Evolutionary conservation across 1,140 invertebrate species (phyloP).

Genomic region (Harlomillsia oculata): DNA sequence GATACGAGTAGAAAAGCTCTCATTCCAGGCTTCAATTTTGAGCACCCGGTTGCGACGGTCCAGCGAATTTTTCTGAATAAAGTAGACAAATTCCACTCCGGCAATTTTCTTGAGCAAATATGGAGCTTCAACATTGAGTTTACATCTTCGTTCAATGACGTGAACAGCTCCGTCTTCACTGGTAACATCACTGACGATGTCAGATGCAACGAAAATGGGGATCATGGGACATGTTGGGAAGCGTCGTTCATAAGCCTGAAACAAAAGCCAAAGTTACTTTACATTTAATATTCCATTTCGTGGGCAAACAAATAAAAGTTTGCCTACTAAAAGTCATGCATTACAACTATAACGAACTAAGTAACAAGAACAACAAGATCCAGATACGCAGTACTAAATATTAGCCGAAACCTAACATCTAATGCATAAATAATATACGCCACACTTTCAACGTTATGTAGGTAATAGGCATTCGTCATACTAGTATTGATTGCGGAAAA

Average conservation of each 20-base stretch:
- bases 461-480: too few species aligned
- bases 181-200: conserved; percentile 66
- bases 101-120: conserved; percentile 91
- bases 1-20: conserved; percentile 78
- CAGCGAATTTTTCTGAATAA: conserved; percentile 84
- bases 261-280: conserved; percentile 8
- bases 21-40: conserved; percentile 87
- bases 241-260: conserved; percentile 80
- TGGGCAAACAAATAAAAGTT: too few species aligned
- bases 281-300: not conserved
- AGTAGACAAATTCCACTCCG: conserved; percentile 84
- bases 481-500: too few species aligned
- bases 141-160: conserved; percentile 79
- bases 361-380: too few species aligned
- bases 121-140: conserved; percentile 86
- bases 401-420: too few species aligned
- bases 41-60: conserved; percentile 67
- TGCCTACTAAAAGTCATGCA: too few species aligned
- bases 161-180: conserved; percentile 67
- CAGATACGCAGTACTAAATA: too few species aligned
- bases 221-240: conserved; percentile 93
- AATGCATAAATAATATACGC: too few species aligned
- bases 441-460: too few species aligned
- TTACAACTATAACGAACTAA: too few species aligned
- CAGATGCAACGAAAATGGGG: conserved; percentile 85